Conservation (phyloP, 2,888 invertebrate species). For the Polyploca ridens region DNA sequence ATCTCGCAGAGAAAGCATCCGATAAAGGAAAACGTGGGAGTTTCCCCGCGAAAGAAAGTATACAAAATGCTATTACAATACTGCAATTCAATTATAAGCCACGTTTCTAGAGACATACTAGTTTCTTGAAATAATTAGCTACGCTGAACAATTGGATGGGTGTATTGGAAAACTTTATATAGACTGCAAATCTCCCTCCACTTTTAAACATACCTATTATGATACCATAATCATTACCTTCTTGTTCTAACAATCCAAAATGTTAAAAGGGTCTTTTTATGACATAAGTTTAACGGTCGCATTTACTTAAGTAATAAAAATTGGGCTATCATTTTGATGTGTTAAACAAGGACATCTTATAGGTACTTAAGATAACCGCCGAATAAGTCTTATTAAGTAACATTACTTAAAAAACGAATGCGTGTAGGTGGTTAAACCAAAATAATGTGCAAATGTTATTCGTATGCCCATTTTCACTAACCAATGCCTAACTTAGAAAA, state of each 20-base stretch:
- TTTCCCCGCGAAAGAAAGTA: slow-evolving; percentile 66
- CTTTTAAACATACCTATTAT: not conserved
- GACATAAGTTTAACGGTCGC: not conserved
- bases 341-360: not conserved
- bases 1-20: slow-evolving; percentile 73
- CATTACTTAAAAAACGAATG: not conserved
- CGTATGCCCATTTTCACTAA: not conserved
- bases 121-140: slow-evolving; percentile 56
- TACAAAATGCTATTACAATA: slow-evolving; percentile 56
- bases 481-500: too few relatives aligned
- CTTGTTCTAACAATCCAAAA: not conserved
- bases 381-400: not conserved
- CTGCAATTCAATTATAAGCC: slow-evolving; percentile 57
- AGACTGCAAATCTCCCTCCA: not conserved
- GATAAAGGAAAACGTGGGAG: slow-evolving; percentile 81
- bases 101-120: slow-evolving; percentile 63
- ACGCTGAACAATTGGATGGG: slow-evolving; percentile 38
- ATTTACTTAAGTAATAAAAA: not conserved
- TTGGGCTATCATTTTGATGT: not conserved
- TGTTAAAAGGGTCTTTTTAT: not conserved
- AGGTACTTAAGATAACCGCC: not conserved
- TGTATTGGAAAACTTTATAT: not conserved
- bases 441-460: not conserved
- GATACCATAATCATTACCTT: not conserved
- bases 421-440: not conserved